Evolutionary conservation across 2,113 vertebrate species (phyloP).

Genomic region (Hystrix cristata): DNA sequence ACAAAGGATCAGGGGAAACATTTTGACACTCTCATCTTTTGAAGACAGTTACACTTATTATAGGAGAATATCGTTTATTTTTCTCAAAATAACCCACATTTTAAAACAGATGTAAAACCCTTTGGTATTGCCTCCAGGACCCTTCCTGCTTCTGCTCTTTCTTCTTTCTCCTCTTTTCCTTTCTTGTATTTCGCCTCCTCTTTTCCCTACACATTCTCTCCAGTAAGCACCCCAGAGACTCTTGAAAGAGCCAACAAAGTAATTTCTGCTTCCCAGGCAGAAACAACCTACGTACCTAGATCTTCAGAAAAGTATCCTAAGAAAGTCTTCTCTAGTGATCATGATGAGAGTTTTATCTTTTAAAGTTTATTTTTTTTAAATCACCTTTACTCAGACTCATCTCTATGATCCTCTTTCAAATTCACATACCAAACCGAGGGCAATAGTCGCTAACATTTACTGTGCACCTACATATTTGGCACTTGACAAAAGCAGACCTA

Average conservation of each 20-base stretch:
- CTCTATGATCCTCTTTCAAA: not conserved
- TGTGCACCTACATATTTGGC: not conserved
- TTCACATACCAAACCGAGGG: not conserved
- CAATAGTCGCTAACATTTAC: not conserved
- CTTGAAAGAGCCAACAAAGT: not conserved
- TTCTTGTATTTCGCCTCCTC: not conserved
- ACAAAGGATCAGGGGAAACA: not conserved
- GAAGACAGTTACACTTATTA: not conserved
- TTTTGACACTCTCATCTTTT: not conserved
- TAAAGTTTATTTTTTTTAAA: not conserved
- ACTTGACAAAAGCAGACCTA: not conserved
- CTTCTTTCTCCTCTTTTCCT: not conserved
- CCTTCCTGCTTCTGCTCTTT: not conserved
- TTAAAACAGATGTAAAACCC: not conserved
- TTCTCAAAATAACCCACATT: not conserved
- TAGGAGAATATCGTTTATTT: not conserved
- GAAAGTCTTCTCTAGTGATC: not conserved
- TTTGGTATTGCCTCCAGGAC: not conserved
- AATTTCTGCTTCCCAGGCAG: not conserved
- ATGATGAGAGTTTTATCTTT: not conserved
- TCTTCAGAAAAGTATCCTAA: not conserved
- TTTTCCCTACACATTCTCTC: not conserved
- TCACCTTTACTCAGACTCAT: not conserved
- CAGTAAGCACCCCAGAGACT: not conserved
- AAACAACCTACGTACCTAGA: not conserved